These are phyloP conservation scores for Sinonovacula constricta DNA, from an alignment of 1,140 invertebrate genomes.

Conservation along the genomic window DNA sequence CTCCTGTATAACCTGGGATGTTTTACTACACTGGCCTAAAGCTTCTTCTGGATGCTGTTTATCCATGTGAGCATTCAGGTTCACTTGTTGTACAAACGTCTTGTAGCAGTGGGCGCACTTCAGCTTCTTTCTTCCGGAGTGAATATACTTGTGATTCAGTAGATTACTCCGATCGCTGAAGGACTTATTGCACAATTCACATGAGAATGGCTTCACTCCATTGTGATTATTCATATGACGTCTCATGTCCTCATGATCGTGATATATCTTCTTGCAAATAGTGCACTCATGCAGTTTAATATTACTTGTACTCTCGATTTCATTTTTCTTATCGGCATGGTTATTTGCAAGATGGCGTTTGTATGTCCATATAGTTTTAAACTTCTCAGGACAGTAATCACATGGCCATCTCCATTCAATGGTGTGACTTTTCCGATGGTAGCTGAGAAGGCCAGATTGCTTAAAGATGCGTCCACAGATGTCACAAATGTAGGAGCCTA, in stretches of 20 bases:
- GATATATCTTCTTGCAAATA: slow-evolving; percentile 51
- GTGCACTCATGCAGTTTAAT: slow-evolving; percentile 35
- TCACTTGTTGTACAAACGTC: slow-evolving; percentile 13
- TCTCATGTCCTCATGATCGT: slow-evolving; percentile 45
- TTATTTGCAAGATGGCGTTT: slow-evolving; percentile 29
- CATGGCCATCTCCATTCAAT: slow-evolving; percentile 37
- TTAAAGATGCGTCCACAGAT: slow-evolving; percentile 33
- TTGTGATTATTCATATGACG: slow-evolving; percentile 52
- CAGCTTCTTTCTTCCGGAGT: slow-evolving; percentile 24
- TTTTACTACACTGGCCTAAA: too few species aligned
- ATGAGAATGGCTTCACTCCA: slow-evolving; percentile 49
- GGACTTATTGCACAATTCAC: slow-evolving; percentile 37
- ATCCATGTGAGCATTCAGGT: slow-evolving; percentile 8
- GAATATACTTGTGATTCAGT: slow-evolving; percentile 32
- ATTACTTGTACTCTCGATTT: slow-evolving; percentile 14
- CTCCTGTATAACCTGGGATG: too few species aligned
- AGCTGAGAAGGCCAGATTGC: slow-evolving; percentile 6
- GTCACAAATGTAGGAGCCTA: slow-evolving; percentile 11
- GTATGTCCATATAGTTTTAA: slow-evolving; percentile 2
- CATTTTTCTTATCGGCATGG: slow-evolving; percentile 10
- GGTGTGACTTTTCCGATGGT: slow-evolving; percentile 31
- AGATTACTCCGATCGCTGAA: slow-evolving; percentile 48
- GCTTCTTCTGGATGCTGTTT: too few species aligned
- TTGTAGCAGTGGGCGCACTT: slow-evolving; percentile 23
- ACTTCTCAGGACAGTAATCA: slow-evolving; percentile 26